A percentile compares a stretch with the other conserved stretches of the same genome.
phyloP scores from a whole-genome alignment of 2,888 invertebrate genomes.

The Busseola fusca region DNA sequence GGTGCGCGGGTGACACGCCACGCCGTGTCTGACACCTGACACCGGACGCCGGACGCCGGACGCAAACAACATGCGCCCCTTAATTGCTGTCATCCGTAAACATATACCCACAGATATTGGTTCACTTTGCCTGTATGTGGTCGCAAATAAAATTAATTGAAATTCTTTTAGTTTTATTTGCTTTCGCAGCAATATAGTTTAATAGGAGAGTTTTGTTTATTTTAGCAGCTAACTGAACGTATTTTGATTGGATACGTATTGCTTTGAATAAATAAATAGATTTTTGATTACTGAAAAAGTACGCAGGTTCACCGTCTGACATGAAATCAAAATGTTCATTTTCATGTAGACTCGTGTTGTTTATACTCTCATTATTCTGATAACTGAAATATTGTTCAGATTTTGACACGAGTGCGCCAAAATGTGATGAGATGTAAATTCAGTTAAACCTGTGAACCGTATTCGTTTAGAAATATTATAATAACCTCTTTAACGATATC shows the following conservation, averaged over 20 bases:
- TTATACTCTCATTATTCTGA: conserved; percentile 34
- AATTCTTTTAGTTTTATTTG: conserved; percentile 38
- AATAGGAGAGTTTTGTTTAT: conserved; percentile 25
- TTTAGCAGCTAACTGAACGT: conserved; percentile 10
- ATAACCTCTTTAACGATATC: conserved; percentile 64
- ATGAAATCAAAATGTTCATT: conserved; percentile 5
- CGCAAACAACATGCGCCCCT: conserved; percentile 68
- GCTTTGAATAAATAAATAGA: background rate
- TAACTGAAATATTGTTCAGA: conserved; percentile 51
- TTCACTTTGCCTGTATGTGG: conserved; percentile 37
- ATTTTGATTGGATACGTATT: conserved; percentile 29
- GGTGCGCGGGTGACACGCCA: conserved; percentile 62
- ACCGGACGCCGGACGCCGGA: conserved; percentile 66
- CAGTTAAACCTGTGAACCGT: conserved; percentile 35
- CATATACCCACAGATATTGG: conserved; percentile 57
- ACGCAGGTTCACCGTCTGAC: background rate
- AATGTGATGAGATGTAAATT: conserved; percentile 55
- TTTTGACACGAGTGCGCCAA: conserved; percentile 36
- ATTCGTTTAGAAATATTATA: conserved; percentile 60
- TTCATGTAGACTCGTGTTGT: conserved; percentile 6
- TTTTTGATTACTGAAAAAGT: conserved; percentile 1
- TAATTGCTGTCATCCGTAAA: conserved; percentile 70
- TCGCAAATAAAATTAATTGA: conserved; percentile 54
- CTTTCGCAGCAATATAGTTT: conserved; percentile 4
- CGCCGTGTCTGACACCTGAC: conserved; percentile 72